These are phyloP conservation scores for Atherix ibis DNA, from an alignment of 2,888 invertebrate genomes.

Conservation along the genomic window DNA sequence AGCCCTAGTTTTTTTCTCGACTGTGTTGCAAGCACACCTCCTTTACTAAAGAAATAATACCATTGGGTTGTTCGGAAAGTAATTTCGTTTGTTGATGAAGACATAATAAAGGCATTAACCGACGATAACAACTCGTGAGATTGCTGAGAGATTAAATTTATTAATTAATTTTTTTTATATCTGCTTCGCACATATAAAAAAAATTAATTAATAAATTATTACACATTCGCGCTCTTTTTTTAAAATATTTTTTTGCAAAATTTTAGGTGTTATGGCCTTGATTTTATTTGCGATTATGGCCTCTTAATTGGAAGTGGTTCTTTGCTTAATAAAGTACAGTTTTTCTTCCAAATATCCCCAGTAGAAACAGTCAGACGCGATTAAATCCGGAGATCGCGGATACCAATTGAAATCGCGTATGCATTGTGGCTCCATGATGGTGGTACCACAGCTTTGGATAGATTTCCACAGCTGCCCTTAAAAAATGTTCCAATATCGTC, in stretches of 20 bases:
- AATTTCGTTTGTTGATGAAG: no score
- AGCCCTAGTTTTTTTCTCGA: no score
- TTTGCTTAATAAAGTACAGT: constrained; percentile 5
- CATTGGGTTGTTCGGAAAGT: no score
- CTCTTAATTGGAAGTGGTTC: constrained; percentile 2
- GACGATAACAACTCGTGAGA: no score
- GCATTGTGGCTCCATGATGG: not conserved
- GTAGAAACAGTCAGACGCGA: constrained; percentile 2
- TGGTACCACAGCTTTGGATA: not conserved
- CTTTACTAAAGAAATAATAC: no score
- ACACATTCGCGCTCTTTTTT: not conserved
- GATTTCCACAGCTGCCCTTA: not conserved
- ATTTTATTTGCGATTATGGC: constrained; percentile 5
- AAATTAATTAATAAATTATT: no score
- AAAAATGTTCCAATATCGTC: no score
- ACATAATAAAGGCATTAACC: no score
- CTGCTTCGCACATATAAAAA: no score
- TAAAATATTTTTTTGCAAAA: constrained; percentile 2
- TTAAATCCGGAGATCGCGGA: not conserved
- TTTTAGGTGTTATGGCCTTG: constrained; percentile 3
- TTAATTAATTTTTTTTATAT: no score
- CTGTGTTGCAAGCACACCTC: no score
- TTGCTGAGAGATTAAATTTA: no score
- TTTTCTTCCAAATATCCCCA: constrained; percentile 7
- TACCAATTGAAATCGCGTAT: not conserved